Conservation (phyloP, 2,797 vertebrate genomes). For the Hoplostethus mediterraneus region DNA sequence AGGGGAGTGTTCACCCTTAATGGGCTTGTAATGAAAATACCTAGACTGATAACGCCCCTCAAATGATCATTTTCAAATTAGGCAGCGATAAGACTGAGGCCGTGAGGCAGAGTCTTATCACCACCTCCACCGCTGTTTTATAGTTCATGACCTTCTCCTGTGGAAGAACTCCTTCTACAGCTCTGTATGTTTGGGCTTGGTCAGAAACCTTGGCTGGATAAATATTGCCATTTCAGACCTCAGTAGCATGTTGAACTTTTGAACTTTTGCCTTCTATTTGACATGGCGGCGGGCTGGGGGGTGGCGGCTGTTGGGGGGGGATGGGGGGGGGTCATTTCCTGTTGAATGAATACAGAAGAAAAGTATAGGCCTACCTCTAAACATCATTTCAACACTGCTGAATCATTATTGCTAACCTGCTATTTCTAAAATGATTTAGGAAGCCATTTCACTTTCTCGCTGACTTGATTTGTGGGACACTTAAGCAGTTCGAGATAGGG, state of each 20-base stretch:
- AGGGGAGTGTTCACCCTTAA: constrained; percentile 59
- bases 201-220: constrained; percentile 59
- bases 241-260: constrained; percentile 69
- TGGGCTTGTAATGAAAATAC: constrained; percentile 74
- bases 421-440: constrained; percentile 68
- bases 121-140: constrained; percentile 52
- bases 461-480: constrained; percentile 72
- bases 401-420: constrained; percentile 57
- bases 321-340: constrained; percentile 30
- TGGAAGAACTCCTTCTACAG: constrained; percentile 62
- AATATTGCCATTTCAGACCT: constrained; percentile 67
- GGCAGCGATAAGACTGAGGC: constrained; percentile 39
- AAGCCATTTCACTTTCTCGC: constrained; percentile 61
- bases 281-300: constrained; percentile 40
- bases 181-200: constrained; percentile 57
- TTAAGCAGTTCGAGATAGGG: constrained; percentile 55
- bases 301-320: no score
- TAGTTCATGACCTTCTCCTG: constrained; percentile 73
- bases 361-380: constrained; percentile 16
- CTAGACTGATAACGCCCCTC: constrained; percentile 61
- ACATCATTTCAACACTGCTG: constrained; percentile 42
- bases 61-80: constrained; percentile 75
- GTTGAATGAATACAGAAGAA: constrained; percentile 24
- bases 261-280: constrained; percentile 67
- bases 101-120: constrained; percentile 65